phyloP scores from a whole-genome alignment of 2,888 invertebrate genomes.

The Leptothorax acervorum region DNA sequence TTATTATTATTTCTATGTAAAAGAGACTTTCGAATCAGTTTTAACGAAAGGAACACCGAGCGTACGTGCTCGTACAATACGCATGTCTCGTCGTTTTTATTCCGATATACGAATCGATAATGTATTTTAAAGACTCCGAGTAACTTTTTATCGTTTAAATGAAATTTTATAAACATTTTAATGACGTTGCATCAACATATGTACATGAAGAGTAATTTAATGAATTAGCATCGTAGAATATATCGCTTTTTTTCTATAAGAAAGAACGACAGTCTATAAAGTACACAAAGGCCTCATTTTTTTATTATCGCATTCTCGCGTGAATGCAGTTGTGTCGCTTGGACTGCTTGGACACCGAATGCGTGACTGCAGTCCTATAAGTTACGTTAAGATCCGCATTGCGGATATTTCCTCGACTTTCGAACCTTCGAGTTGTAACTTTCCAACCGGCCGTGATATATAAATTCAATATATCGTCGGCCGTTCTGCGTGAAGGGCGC shows the following conservation, averaged over 20 bases:
- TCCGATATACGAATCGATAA: slow-evolving; percentile 23
- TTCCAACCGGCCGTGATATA: slow-evolving; percentile 21
- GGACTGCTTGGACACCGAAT: slow-evolving; percentile 9
- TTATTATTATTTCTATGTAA: slow-evolving; percentile 33
- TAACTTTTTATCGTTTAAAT: slow-evolving; percentile 49
- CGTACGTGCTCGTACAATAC: slow-evolving; percentile 9
- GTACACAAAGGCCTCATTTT: slow-evolving; percentile 39
- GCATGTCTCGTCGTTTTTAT: slow-evolving; percentile 36
- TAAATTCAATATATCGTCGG: not conserved
- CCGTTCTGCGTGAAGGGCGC: not conserved
- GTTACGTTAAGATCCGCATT: slow-evolving; percentile 18
- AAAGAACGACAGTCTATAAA: slow-evolving; percentile 27
- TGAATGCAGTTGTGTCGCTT: slow-evolving; percentile 40
- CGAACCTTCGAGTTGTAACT: slow-evolving; percentile 6
- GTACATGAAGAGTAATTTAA: slow-evolving; percentile 52
- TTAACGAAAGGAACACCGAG: slow-evolving; percentile 10
- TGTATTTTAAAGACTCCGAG: slow-evolving; percentile 38
- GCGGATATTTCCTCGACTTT: slow-evolving; percentile 21
- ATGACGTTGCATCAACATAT: slow-evolving; percentile 41
- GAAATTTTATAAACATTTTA: slow-evolving; percentile 53
- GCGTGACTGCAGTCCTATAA: slow-evolving; percentile 36
- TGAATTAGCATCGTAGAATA: slow-evolving; percentile 39
- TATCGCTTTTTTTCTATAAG: slow-evolving; percentile 40
- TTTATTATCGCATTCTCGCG: slow-evolving; percentile 15
- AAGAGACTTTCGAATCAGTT: slow-evolving; percentile 39